Evolutionary conservation across 2,797 vertebrate species (phyloP).

Genomic region (Paratrypauchen microcephalus): DNA sequence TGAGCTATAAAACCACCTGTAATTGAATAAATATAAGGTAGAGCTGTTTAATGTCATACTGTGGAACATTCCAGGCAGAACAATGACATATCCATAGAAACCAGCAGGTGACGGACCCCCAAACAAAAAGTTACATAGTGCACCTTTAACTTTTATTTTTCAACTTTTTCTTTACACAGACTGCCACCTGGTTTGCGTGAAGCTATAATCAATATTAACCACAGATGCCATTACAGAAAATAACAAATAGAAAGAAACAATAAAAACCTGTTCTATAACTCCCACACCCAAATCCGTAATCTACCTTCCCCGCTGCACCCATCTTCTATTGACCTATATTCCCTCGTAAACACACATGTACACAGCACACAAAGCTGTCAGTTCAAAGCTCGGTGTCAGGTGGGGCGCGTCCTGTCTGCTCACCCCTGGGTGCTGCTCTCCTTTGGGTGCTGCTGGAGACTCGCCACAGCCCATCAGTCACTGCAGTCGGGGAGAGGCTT

Average conservation of each 20-base stretch:
- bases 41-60: no score
- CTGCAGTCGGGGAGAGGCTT: constrained; percentile 76
- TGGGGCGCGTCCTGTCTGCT: constrained; percentile 49
- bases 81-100: no score
- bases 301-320: neutral
- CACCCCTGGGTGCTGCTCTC: constrained; percentile 23
- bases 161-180: no score
- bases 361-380: constrained; percentile 24
- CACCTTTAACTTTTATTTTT: no score
- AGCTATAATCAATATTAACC: neutral
- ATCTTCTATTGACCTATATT: neutral
- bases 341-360: constrained; percentile 8
- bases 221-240: neutral
- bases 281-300: neutral
- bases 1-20: no score
- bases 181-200: neutral
- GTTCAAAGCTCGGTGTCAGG: constrained; percentile 59
- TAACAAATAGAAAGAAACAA: neutral
- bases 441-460: constrained; percentile 57
- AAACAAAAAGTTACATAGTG: no score
- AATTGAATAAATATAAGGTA: no score
- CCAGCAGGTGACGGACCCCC: no score
- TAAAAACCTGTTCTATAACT: neutral
- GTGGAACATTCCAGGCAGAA: no score
- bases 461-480: constrained; percentile 69